phyloP scores from a whole-genome alignment of 1,140 invertebrate genomes.

The Ectropis grisescens region DNA sequence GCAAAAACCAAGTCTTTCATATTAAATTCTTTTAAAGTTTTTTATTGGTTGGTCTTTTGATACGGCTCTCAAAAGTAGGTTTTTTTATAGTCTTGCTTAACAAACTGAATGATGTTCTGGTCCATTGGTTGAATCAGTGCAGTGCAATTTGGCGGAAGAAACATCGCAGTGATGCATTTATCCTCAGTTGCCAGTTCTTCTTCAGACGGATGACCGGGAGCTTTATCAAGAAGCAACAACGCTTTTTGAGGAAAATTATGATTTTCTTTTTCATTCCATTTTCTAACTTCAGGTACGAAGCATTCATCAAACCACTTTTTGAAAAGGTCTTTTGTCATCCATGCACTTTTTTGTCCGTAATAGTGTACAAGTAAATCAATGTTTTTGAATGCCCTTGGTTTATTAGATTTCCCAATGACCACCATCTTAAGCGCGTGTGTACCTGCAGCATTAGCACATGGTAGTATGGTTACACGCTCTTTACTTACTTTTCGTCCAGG shows the following conservation, averaged over 20 bases:
- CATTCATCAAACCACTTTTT: slow-evolving; percentile 40
- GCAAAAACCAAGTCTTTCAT: too few species aligned
- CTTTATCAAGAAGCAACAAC: slow-evolving; percentile 47
- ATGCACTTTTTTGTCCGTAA: slow-evolving; percentile 35
- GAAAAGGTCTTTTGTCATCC: slow-evolving; percentile 41
- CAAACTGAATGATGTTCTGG: slow-evolving; percentile 35
- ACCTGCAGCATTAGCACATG: slow-evolving; percentile 29
- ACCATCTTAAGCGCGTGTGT: slow-evolving; percentile 36
- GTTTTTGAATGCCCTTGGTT: slow-evolving; percentile 37
- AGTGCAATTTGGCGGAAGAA: slow-evolving; percentile 49
- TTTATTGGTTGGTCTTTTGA: too few species aligned
- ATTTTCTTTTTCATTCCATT: slow-evolving; percentile 30
- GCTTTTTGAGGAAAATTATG: slow-evolving; percentile 43
- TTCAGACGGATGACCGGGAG: slow-evolving; percentile 36
- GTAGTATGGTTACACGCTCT: slow-evolving; percentile 39
- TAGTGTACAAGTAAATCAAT: slow-evolving; percentile 34
- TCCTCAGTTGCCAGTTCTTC: slow-evolving; percentile 42
- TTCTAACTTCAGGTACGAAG: slow-evolving; percentile 36
- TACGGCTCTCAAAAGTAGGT: too few species aligned
- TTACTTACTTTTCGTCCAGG: slow-evolving; percentile 33
- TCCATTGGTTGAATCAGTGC: slow-evolving; percentile 50
- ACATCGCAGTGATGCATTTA: slow-evolving; percentile 41
- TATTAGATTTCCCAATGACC: slow-evolving; percentile 44
- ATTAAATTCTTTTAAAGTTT: too few species aligned
- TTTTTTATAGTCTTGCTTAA: too few species aligned